Evolutionary conservation across 2,888 invertebrate genomes (phyloP).

Genomic region (Nymphalis c-album): DNA sequence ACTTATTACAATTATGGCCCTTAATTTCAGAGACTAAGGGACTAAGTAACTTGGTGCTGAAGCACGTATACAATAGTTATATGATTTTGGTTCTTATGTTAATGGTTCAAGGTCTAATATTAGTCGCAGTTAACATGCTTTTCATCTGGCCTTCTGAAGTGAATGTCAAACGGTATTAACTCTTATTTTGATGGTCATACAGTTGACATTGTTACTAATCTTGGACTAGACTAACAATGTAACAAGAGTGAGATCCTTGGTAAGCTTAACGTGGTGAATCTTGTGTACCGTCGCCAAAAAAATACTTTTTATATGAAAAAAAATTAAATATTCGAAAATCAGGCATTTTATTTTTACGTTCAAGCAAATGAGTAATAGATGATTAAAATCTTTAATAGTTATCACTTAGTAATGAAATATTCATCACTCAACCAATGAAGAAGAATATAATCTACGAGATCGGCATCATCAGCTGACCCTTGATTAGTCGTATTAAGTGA

Average conservation of each 20-base stretch:
- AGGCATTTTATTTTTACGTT: too few species aligned
- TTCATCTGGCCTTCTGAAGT: neutral
- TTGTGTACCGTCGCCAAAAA: slow-evolving; percentile 24
- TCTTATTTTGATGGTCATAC: slow-evolving; percentile 13
- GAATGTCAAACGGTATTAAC: slow-evolving; percentile 2
- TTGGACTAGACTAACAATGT: slow-evolving; percentile 22
- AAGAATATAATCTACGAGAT: too few species aligned
- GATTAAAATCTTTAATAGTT: too few species aligned
- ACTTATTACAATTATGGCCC: neutral
- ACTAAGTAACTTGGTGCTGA: slow-evolving; percentile 12
- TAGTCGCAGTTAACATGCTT: neutral
- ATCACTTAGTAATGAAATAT: too few species aligned
- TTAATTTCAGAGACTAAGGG: slow-evolving; percentile 15
- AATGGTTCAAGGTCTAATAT: slow-evolving; percentile 17
- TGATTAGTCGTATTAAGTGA: too few species aligned
- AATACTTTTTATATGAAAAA: neutral
- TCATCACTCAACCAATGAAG: too few species aligned
- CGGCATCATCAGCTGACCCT: too few species aligned
- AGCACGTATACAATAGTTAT: neutral
- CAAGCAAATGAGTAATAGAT: too few species aligned
- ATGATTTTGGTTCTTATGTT: slow-evolving; percentile 10
- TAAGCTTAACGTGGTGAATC: slow-evolving; percentile 16
- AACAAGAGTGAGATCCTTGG: slow-evolving; percentile 27
- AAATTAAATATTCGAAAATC: too few species aligned
- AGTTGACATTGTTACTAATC: neutral